These are phyloP conservation scores for Chromoteleia sp. DNA, from an alignment of 2,888 invertebrate genomes.

Conservation along the genomic window DNA sequence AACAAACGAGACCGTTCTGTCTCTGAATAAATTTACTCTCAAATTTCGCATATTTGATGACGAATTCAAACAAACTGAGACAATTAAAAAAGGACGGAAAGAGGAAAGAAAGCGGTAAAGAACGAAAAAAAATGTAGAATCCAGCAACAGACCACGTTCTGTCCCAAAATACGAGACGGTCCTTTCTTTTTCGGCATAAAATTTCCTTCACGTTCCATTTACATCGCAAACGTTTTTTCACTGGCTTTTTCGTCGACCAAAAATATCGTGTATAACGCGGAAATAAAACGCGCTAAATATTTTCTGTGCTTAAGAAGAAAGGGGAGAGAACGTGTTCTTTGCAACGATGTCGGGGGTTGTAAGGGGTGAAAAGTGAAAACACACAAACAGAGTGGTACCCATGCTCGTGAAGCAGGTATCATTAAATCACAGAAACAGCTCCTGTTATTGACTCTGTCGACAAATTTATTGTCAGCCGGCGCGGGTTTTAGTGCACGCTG, in stretches of 20 bases:
- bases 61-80: background rate
- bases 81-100: slow-evolving; percentile 3
- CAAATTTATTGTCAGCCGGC: slow-evolving; percentile 83
- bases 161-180: slow-evolving; percentile 13
- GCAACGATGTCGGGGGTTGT: slow-evolving; percentile 39
- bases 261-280: slow-evolving; percentile 53
- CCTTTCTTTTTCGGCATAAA: slow-evolving; percentile 31
- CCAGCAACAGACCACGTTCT: background rate
- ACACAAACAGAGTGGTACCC: slow-evolving; percentile 74
- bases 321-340: slow-evolving; percentile 34
- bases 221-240: slow-evolving; percentile 2
- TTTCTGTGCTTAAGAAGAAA: slow-evolving; percentile 47
- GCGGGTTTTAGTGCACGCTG: slow-evolving; percentile 79
- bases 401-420: slow-evolving; percentile 77
- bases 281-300: slow-evolving; percentile 62
- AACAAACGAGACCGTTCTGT: background rate
- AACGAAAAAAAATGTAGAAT: background rate
- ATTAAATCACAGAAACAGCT: slow-evolving; percentile 84
- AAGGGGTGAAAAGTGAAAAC: slow-evolving; percentile 78
- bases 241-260: slow-evolving; percentile 35
- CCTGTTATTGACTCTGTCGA: slow-evolving; percentile 84
- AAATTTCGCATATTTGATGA: slow-evolving; percentile 17
- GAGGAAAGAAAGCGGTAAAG: background rate
- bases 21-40: background rate
- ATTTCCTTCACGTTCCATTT: slow-evolving; percentile 20